Evolutionary conservation across 2,888 invertebrate genomes (phyloP).

Genomic region (Nephrotoma flavescens): DNA sequence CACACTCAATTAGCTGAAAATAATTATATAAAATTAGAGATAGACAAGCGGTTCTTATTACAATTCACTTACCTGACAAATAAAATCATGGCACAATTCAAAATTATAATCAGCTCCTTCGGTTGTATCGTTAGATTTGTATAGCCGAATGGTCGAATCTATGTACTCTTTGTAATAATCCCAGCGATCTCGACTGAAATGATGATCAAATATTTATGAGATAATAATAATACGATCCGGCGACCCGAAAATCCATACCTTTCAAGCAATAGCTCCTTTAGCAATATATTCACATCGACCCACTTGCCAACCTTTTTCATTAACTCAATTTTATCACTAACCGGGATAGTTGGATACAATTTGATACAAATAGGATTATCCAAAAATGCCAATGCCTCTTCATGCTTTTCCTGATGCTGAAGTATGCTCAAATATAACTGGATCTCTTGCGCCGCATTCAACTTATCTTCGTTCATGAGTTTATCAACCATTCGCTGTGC

Average conservation of each 20-base stretch:
- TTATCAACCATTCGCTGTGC: slow-evolving; percentile 92
- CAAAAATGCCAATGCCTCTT: slow-evolving; percentile 68
- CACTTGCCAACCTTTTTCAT: slow-evolving; percentile 58
- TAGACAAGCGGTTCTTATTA: not conserved
- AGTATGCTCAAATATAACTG: slow-evolving; percentile 80
- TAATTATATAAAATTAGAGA: slow-evolving; percentile 12
- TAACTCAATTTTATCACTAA: slow-evolving; percentile 58
- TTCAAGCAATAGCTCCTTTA: slow-evolving; percentile 56
- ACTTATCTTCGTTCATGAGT: slow-evolving; percentile 69
- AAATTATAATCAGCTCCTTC: slow-evolving; percentile 17
- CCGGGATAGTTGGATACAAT: slow-evolving; percentile 49
- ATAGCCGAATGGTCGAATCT: slow-evolving; percentile 50
- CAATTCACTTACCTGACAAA: slow-evolving; percentile 19
- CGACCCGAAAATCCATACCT: slow-evolving; percentile 38
- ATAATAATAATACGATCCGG: not conserved
- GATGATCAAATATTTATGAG: not conserved
- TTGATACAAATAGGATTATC: slow-evolving; percentile 57
- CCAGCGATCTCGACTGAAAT: slow-evolving; percentile 49
- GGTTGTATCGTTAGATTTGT: slow-evolving; percentile 24
- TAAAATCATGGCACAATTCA: slow-evolving; percentile 25
- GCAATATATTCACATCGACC: slow-evolving; percentile 55
- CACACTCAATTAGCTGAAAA: slow-evolving; percentile 37
- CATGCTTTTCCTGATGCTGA: slow-evolving; percentile 63
- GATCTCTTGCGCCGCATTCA: slow-evolving; percentile 89
- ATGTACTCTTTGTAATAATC: slow-evolving; percentile 60